Percentiles rank a stretch among this genome's conserved stretches.
phyloP scores from a whole-genome alignment of 2,888 invertebrate genomes.

The Germaria angustata region DNA sequence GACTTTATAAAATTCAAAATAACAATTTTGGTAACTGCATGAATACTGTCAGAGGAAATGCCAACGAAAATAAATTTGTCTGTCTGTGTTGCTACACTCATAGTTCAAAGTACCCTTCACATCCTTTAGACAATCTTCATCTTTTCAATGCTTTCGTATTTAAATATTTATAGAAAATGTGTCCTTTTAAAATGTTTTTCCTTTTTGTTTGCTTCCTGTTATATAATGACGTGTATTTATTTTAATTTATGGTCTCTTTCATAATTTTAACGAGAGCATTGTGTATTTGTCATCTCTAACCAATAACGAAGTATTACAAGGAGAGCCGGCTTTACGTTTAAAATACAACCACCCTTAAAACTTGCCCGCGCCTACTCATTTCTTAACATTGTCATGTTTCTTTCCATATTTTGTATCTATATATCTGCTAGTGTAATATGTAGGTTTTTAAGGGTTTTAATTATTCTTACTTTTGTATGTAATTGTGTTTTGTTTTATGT shows the following conservation, averaged over 20 bases:
- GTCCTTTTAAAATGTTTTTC: too few species aligned
- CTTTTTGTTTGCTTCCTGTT: neutral
- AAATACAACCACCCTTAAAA: conserved; percentile 40
- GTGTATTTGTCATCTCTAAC: conserved; percentile 9
- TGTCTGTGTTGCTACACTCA: too few species aligned
- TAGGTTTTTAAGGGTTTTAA: conserved; percentile 24
- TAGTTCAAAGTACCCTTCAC: too few species aligned
- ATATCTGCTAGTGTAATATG: conserved; percentile 9
- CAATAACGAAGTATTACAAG: neutral
- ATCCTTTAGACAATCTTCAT: neutral
- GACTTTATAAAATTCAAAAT: too few species aligned
- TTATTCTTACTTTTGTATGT: neutral
- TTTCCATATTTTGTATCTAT: conserved; percentile 27
- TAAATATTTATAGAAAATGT: neutral
- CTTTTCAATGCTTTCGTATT: neutral
- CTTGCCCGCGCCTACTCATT: conserved; percentile 52
- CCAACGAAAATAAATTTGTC: too few species aligned
- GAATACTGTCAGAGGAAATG: too few species aligned
- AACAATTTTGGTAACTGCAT: too few species aligned
- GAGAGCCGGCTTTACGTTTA: conserved; percentile 1
- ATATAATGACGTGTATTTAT: conserved; percentile 39
- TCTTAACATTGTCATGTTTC: conserved; percentile 19
- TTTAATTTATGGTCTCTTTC: conserved; percentile 33
- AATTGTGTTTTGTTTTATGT: neutral
- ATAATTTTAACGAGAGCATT: conserved; percentile 56